These are phyloP conservation scores for Amniataba percoides DNA, from an alignment of 2,797 vertebrate genomes.

Conservation along the genomic window DNA sequence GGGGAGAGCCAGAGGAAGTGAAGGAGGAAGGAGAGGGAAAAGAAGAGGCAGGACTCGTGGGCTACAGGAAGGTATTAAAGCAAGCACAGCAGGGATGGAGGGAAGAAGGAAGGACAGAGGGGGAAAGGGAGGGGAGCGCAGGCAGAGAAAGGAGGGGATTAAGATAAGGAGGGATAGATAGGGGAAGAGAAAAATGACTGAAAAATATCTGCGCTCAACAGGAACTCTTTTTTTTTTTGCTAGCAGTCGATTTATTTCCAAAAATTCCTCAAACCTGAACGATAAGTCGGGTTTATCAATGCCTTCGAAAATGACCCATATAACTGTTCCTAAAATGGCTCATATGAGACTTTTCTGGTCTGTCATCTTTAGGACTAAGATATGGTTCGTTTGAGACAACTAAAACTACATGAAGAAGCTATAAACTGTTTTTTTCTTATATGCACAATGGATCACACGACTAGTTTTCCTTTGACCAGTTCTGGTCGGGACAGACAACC, in stretches of 20 bases:
- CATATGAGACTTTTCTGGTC: neutral
- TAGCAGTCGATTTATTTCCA: slow-evolving; percentile 34
- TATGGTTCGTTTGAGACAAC: neutral
- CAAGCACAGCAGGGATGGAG: slow-evolving; percentile 33
- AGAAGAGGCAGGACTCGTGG: slow-evolving; percentile 21
- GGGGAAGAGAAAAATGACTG: slow-evolving; percentile 55
- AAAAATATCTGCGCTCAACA: slow-evolving; percentile 44
- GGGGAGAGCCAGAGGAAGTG: slow-evolving; percentile 11
- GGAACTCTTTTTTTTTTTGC: slow-evolving; percentile 50
- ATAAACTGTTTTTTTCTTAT: neutral
- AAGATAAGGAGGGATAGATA: slow-evolving; percentile 61
- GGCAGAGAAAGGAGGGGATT: slow-evolving; percentile 48
- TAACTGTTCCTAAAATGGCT: neutral
- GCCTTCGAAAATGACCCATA: neutral
- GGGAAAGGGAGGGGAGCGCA: slow-evolving; percentile 1
- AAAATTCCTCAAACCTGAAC: slow-evolving; percentile 6
- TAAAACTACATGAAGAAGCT: neutral
- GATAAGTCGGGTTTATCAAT: neutral
- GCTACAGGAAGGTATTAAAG: slow-evolving; percentile 43
- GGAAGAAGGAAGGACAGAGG: slow-evolving; percentile 16
- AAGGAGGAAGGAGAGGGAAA: slow-evolving; percentile 15
- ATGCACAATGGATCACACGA: neutral
- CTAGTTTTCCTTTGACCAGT: neutral
- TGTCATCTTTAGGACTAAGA: neutral
- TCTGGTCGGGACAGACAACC: too few relatives aligned